Conservation (phyloP, 2,113 vertebrate species). For the Xiphophorus couchianus region DNA sequence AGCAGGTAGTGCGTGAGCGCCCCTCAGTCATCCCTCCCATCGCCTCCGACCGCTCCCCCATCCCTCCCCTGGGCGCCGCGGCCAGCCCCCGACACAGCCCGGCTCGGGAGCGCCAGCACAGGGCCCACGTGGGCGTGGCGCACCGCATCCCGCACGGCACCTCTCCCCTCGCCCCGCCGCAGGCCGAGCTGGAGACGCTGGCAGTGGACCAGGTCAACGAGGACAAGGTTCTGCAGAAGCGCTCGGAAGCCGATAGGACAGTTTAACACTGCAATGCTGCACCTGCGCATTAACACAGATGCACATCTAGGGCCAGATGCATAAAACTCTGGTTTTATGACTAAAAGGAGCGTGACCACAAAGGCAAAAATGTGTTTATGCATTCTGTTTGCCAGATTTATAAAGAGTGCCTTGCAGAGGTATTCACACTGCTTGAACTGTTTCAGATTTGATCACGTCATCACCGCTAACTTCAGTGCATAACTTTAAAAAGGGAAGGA, state of each 20-base stretch:
- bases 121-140: constrained; percentile 90
- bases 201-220: constrained; percentile 92
- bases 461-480: background rate
- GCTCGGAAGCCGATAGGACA: constrained; percentile 93
- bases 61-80: constrained; percentile 54
- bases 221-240: constrained; percentile 89
- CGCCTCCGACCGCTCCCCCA: constrained; percentile 78
- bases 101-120: constrained; percentile 84
- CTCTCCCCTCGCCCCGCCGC: constrained; percentile 66
- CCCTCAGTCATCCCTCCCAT: constrained; percentile 94
- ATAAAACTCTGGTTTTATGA: background rate
- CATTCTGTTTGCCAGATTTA: background rate
- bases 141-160: constrained; percentile 89
- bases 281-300: constrained; percentile 32
- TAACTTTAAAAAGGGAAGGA: background rate
- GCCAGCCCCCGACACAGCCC: constrained; percentile 85
- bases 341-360: background rate
- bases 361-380: background rate
- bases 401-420: background rate
- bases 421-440: background rate
- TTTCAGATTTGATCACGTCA: background rate
- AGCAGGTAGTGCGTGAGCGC: constrained; percentile 88
- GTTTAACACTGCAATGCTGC: constrained; percentile 78
- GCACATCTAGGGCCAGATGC: constrained; percentile 26
- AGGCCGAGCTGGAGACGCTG: constrained; percentile 88